Evolutionary conservation across 2,113 vertebrate genomes (phyloP), one percentile per base, ranked within the genome.

Genomic region (Oenanthe melanoleuca): DNA sequence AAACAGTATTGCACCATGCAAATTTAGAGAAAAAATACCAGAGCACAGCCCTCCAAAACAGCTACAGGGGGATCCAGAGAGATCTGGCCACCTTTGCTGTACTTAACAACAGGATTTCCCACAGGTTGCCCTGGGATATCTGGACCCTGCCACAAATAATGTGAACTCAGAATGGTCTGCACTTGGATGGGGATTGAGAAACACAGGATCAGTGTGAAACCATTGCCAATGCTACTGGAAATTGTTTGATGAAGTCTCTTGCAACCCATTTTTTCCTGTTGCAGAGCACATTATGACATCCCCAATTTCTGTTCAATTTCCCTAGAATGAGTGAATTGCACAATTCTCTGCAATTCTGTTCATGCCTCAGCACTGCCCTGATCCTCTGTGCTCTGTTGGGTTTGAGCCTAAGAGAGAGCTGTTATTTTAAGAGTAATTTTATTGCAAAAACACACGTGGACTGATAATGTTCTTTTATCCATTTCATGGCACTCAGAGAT

Each of bases 391-490:
- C 44, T 78, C 60, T 57, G 80, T 26, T 20, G 42, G 12, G 29
- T 86, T 81, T 50, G 26, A 95, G 74, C 61, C 79, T 78, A 74
- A 81, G 64, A 10, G 8, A 67, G 20, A 53, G 16, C 37, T 73
- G n/a, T 81, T 88, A 84, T 78, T 88, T 91, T 87, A 92, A 73
- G 66, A 90, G 64, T 71, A 61, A 83, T 71, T 92, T 65, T 47
- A 83, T 80, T 13, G 34, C 82, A 79, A 44, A 72, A 11, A 3
- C 24, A 24, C 4, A 23, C 29, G 21, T 38, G 37, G 49, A 74
- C 73, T 23, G 42, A 85, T 92, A 61, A 86, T 67, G 28, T 66
- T 56, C 60, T 78, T 87, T 79, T 69, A 88, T 66, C 42, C 40
- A 31, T 88, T 94, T 91, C 70, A 64, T 8, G 82, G 42, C 3